Evolutionary conservation across 2,797 vertebrate genomes (phyloP).

Genomic region (Miichthys miiuy): DNA sequence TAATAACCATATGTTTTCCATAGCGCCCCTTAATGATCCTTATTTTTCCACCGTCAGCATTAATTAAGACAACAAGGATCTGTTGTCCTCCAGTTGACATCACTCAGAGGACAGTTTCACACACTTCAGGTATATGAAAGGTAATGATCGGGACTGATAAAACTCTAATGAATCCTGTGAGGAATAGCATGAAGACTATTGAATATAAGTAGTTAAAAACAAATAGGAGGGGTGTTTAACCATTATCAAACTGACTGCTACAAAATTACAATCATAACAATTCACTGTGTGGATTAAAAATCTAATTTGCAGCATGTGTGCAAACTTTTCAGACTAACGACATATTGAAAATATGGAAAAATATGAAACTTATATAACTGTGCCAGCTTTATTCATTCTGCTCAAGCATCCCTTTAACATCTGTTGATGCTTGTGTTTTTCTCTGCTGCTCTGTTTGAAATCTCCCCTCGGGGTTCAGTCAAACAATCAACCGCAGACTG

Average conservation of each 20-base stretch:
- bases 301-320: background rate
- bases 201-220: conserved; percentile 20
- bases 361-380: background rate
- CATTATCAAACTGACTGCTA: conserved; percentile 4
- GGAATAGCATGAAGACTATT: conserved; percentile 32
- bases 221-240: conserved; percentile 5
- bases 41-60: conserved; percentile 58
- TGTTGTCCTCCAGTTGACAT: conserved; percentile 57
- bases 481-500: conserved; percentile 57
- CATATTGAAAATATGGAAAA: background rate
- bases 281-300: background rate
- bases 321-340: background rate
- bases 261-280: background rate
- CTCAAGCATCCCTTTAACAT: conserved; percentile 29
- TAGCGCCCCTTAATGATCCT: conserved; percentile 44
- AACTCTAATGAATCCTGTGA: conserved; percentile 71
- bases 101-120: conserved; percentile 62
- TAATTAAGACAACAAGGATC: conserved; percentile 65
- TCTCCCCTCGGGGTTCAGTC: conserved; percentile 49
- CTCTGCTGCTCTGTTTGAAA: conserved; percentile 28
- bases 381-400: conserved; percentile 27
- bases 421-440: conserved; percentile 24
- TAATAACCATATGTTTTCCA: conserved; percentile 53
- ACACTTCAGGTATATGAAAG: conserved; percentile 43
- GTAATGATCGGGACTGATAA: conserved; percentile 62